Evolutionary conservation across 2,113 vertebrate species (phyloP).

Genomic region (Amia ocellicauda): DNA sequence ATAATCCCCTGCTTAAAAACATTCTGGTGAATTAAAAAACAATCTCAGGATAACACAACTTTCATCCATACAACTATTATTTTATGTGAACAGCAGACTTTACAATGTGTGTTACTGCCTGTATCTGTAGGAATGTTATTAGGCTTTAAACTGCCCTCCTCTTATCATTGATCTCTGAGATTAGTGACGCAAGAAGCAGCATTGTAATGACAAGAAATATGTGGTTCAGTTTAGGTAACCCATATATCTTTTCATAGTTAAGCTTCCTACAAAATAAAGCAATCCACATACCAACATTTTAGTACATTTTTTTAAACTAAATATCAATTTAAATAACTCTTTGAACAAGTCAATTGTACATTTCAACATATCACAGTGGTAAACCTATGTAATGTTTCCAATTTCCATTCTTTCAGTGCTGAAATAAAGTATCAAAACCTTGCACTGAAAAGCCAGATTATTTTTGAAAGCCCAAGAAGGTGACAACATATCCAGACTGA

Average conservation of each 20-base stretch:
- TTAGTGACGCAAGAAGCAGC: constrained; percentile 29
- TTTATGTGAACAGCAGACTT: too few relatives aligned
- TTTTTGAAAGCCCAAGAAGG: constrained; percentile 41
- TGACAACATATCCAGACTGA: constrained; percentile 47
- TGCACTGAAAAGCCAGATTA: constrained; percentile 17
- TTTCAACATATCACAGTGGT: background rate
- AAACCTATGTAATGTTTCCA: too few relatives aligned
- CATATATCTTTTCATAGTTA: too few relatives aligned
- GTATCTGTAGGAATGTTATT: constrained; percentile 54
- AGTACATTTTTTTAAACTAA: background rate
- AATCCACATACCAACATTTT: too few relatives aligned
- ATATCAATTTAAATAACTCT: background rate
- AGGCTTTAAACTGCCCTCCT: constrained; percentile 49
- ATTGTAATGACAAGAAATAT: constrained; percentile 30
- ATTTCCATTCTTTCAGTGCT: constrained; percentile 16
- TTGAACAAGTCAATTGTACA: too few relatives aligned
- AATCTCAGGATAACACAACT: too few relatives aligned
- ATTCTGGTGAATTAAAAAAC: too few relatives aligned
- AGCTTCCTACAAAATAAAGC: too few relatives aligned
- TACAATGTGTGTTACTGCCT: constrained; percentile 39
- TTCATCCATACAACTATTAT: too few relatives aligned
- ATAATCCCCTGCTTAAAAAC: too few relatives aligned
- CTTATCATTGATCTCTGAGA: constrained; percentile 48
- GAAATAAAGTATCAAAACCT: constrained; percentile 35
- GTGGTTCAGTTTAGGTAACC: too few relatives aligned